phyloP scores from a whole-genome alignment of 2,888 invertebrate genomes.

The Nomada fucata region DNA sequence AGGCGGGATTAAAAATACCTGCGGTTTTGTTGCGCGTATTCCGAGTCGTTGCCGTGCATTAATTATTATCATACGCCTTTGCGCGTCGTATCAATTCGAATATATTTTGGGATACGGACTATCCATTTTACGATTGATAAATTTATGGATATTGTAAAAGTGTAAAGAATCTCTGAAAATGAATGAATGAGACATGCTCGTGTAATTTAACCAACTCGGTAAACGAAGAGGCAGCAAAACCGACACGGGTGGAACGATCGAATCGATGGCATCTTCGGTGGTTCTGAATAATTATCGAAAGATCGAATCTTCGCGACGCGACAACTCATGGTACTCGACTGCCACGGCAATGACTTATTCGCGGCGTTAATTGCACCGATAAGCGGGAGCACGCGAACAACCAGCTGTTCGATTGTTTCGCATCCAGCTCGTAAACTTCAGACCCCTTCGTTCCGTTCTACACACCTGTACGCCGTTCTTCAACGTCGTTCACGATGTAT shows the following conservation, averaged over 20 bases:
- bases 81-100: too few species aligned
- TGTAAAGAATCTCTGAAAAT: too few species aligned
- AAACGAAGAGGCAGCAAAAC: conserved; percentile 42
- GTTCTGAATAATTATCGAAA: conserved; percentile 39
- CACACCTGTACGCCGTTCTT: conserved; percentile 35
- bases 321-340: conserved; percentile 28
- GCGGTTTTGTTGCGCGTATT: too few species aligned
- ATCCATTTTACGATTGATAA: too few species aligned
- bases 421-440: conserved; percentile 12
- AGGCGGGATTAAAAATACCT: too few species aligned
- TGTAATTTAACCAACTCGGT: too few species aligned
- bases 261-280: conserved; percentile 42
- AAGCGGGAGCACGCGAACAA: conserved; percentile 10
- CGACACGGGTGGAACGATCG: conserved; percentile 2
- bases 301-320: conserved; percentile 22
- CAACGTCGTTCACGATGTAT: conserved; percentile 25
- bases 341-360: conserved; percentile 49
- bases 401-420: conserved; percentile 29
- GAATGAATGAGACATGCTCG: too few species aligned
- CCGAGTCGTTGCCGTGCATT: too few species aligned
- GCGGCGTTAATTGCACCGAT: conserved; percentile 49
- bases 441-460: not conserved
- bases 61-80: too few species aligned
- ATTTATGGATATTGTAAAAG: too few species aligned
- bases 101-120: too few species aligned